phyloP scores from a whole-genome alignment of 2,888 invertebrate genomes.

The Physocephala rufipes region DNA sequence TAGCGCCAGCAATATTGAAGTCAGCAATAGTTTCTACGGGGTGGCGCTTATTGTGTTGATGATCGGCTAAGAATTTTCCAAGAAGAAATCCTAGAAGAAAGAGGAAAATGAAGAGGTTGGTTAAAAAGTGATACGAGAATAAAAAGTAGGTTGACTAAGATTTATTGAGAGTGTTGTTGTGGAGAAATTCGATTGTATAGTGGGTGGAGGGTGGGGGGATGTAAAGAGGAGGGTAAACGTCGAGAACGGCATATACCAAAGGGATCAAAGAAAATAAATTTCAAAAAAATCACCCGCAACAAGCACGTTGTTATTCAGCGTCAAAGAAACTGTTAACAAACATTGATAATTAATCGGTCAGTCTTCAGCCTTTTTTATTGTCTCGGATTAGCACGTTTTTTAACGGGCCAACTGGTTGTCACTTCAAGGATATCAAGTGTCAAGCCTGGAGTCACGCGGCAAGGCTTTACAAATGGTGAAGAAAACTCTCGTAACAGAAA shows the following conservation, averaged over 20 bases:
- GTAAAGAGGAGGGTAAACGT: not conserved
- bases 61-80: conserved; percentile 65
- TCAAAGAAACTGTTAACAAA: too few species aligned
- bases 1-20: not conserved
- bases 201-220: not conserved
- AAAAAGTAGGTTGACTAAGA: not conserved
- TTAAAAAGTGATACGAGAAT: conserved; percentile 50
- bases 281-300: too few species aligned
- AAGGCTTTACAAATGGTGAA: too few species aligned
- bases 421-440: too few species aligned
- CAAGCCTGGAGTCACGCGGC: too few species aligned
- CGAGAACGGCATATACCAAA: not conserved
- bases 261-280: not conserved
- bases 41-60: conserved; percentile 59
- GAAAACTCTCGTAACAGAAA: too few species aligned
- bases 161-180: not conserved
- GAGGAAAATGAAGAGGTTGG: conserved; percentile 55
- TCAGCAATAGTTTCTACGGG: conserved; percentile 41
- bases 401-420: too few species aligned
- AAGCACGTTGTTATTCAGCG: too few species aligned
- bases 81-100: conserved; percentile 60
- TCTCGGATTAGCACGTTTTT: too few species aligned
- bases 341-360: too few species aligned
- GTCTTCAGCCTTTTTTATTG: too few species aligned
- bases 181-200: not conserved